These are phyloP conservation scores for Neosilurus mollespiculum DNA, from an alignment of 2,797 vertebrate species.

Conservation along the genomic window DNA sequence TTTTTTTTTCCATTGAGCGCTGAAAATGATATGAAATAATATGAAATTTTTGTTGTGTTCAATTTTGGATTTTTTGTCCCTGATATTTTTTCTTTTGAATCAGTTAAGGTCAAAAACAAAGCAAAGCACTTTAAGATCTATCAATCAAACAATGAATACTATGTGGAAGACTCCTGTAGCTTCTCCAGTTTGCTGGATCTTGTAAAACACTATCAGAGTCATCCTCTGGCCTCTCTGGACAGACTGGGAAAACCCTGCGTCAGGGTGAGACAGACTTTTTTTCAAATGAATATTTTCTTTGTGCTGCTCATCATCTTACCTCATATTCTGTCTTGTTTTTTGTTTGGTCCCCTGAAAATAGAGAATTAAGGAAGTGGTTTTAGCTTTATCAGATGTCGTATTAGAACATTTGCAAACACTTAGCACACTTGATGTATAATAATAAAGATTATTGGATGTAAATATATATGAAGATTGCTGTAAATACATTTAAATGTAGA, in stretches of 20 bases:
- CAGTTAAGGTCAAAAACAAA: slow-evolving; percentile 66
- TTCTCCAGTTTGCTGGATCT: slow-evolving; percentile 71
- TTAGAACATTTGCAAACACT: neutral
- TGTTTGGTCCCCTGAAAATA: slow-evolving; percentile 2
- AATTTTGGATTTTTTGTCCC: neutral
- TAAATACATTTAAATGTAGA: neutral
- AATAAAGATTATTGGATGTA: neutral
- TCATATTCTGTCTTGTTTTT: neutral
- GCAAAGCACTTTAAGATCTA: slow-evolving; percentile 79
- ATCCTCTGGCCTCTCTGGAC: slow-evolving; percentile 57
- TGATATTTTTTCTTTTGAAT: neutral
- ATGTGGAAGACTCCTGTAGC: slow-evolving; percentile 54
- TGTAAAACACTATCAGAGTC: slow-evolving; percentile 66
- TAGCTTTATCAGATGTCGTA: neutral
- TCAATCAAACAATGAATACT: slow-evolving; percentile 25
- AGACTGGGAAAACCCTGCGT: slow-evolving; percentile 67
- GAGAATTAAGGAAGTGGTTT: slow-evolving; percentile 28
- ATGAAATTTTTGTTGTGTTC: neutral
- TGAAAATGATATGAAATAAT: no score
- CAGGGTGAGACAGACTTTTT: slow-evolving; percentile 58
- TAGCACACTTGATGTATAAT: neutral
- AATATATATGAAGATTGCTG: neutral
- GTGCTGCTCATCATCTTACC: neutral
- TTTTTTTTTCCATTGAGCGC: no score
- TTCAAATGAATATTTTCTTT: neutral